Percentiles rank a stretch among this genome's conserved stretches.
phyloP scores from a whole-genome alignment of 92 coral and sea anemone genomes.

The Epizoanthus illoricatus region DNA sequence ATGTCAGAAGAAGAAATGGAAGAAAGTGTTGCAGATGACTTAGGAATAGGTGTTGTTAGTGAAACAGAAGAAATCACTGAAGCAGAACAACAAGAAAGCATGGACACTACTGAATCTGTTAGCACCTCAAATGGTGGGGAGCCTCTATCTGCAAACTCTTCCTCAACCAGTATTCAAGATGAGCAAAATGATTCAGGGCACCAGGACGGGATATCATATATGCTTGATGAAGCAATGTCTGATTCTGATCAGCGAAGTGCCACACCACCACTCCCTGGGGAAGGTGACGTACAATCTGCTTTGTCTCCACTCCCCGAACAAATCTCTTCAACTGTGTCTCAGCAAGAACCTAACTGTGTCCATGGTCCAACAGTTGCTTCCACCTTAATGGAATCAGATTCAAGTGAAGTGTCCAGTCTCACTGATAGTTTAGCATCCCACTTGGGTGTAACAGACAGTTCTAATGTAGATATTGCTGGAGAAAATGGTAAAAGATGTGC shows the following conservation, averaged over 20 bases:
- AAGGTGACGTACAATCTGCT: constrained; percentile 32
- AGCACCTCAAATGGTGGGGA: constrained; percentile 43
- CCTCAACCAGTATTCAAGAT: constrained; percentile 13
- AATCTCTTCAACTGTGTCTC: constrained; percentile 32
- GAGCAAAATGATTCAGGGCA: neutral
- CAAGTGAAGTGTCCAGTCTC: neutral
- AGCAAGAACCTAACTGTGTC: constrained; percentile 12
- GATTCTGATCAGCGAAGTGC: constrained; percentile 19
- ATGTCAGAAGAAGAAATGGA: constrained; percentile 27
- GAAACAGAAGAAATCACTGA: constrained; percentile 39
- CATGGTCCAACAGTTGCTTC: constrained; percentile 43
- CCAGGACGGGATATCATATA: constrained; percentile 22
- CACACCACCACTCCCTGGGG: constrained; percentile 33
- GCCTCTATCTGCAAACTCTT: constrained; percentile 36
- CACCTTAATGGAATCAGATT: constrained; percentile 23
- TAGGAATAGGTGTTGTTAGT: constrained; percentile 45
- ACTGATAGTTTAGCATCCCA: neutral
- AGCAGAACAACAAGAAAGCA: constrained; percentile 53
- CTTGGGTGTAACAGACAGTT: neutral
- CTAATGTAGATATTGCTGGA: neutral
- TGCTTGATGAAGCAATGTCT: constrained; percentile 27
- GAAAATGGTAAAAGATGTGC: neutral
- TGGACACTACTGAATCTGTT: constrained; percentile 52
- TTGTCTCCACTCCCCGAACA: constrained; percentile 29
- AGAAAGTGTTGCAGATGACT: constrained; percentile 37